A percentile compares a stretch with the other conserved stretches of the same genome.
Evolutionary conservation across 2,888 invertebrate species (phyloP).

Genomic region (Melikaiella ostensackeni): DNA sequence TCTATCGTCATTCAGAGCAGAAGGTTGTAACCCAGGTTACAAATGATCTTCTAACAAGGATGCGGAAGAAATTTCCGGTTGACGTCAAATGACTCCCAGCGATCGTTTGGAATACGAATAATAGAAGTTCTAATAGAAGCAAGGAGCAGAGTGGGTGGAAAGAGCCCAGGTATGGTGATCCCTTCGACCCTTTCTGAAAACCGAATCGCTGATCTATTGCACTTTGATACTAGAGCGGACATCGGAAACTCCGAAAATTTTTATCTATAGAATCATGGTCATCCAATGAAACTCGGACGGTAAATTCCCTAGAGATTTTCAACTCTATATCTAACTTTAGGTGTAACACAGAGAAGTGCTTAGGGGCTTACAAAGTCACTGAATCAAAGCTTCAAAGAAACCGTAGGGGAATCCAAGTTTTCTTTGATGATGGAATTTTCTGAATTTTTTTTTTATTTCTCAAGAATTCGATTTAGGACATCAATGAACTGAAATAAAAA

Average conservation of each 20-base stretch:
- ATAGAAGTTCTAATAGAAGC: conserved; percentile 4
- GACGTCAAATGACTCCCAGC: background rate
- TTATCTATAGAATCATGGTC: conserved; percentile 17
- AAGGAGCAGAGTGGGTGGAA: background rate
- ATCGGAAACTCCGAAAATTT: conserved; percentile 14
- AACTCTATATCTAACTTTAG: conserved; percentile 20
- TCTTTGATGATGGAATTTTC: background rate
- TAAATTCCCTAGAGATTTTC: conserved; percentile 12
- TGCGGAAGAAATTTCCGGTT: conserved; percentile 42
- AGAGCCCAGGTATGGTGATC: background rate
- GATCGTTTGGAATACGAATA: background rate
- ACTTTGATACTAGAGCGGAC: conserved; percentile 11
- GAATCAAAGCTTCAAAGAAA: conserved; percentile 23
- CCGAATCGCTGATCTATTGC: conserved; percentile 12
- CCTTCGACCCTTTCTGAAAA: conserved; percentile 1
- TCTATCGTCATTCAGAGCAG: background rate
- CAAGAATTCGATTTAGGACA: background rate
- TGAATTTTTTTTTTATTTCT: background rate
- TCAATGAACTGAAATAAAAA: background rate
- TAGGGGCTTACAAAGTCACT: conserved; percentile 9
- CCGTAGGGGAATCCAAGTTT: background rate
- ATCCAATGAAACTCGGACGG: conserved; percentile 1
- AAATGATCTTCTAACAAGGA: conserved; percentile 11
- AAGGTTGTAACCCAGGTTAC: too few species aligned
- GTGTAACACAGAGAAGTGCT: conserved; percentile 9